These are phyloP conservation scores for Protonemura montana DNA, from an alignment of 2,888 invertebrate genomes.

Conservation along the genomic window DNA sequence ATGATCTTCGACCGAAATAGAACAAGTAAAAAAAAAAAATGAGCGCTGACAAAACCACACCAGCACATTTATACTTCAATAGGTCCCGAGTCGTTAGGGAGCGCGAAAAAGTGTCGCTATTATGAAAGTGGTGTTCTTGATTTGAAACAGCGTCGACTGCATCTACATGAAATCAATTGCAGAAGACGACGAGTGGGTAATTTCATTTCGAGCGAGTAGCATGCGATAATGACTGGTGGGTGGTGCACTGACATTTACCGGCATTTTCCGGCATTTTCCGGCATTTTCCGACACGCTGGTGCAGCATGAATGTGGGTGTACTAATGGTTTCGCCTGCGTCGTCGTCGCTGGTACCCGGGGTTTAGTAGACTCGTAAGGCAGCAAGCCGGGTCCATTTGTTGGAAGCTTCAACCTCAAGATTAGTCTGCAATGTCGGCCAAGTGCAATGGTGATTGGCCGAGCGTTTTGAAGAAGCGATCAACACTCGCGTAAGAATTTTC, in stretches of 20 bases:
- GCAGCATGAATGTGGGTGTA: not conserved
- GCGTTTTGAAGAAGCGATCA: not conserved
- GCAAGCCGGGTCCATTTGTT: not conserved
- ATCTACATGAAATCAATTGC: not conserved
- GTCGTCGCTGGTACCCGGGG: not conserved
- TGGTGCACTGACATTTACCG: not conserved
- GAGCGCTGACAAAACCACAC: not conserved
- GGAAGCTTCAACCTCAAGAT: not conserved
- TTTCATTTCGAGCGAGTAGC: not conserved
- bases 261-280: not conserved
- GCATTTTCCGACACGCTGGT: not conserved
- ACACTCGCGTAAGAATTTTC: not conserved
- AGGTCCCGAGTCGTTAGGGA: not conserved
- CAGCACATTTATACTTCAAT: not conserved
- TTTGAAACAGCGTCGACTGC: not conserved
- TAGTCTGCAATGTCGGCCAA: not conserved
- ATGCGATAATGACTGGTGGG: not conserved
- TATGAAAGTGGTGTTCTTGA: not conserved
- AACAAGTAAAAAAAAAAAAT: not conserved
- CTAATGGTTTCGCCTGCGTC: not conserved
- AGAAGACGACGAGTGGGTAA: not conserved
- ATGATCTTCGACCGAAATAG: not conserved
- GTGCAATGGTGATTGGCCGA: not conserved
- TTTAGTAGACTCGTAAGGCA: not conserved
- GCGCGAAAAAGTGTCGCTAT: not conserved